Evolutionary conservation across 2,888 invertebrate genomes (phyloP).

Genomic region (Meteorus cinctellus): DNA sequence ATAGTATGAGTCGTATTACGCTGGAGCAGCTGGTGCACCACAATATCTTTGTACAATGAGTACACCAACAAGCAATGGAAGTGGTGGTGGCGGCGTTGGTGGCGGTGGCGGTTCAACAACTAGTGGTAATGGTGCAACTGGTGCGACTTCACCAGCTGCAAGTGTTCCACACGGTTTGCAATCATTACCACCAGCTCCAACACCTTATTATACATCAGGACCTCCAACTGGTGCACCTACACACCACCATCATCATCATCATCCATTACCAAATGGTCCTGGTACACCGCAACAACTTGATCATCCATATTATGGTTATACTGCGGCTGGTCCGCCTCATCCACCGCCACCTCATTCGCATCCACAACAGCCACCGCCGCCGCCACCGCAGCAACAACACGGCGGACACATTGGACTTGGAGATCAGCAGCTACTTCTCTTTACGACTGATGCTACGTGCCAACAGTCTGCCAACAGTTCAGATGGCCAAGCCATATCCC

Average conservation of each 20-base stretch:
- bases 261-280: slow-evolving; percentile 59
- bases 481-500: slow-evolving; percentile 63
- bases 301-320: slow-evolving; percentile 67
- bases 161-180: slow-evolving; percentile 46
- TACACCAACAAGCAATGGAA: slow-evolving; percentile 61
- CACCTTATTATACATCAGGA: slow-evolving; percentile 64
- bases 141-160: slow-evolving; percentile 62
- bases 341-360: slow-evolving; percentile 55
- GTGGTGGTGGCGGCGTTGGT: slow-evolving; percentile 56
- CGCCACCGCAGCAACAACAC: slow-evolving; percentile 56
- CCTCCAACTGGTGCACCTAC: slow-evolving; percentile 56
- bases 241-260: slow-evolving; percentile 61
- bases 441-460: slow-evolving; percentile 64
- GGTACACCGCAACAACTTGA: slow-evolving; percentile 64
- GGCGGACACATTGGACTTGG: slow-evolving; percentile 64
- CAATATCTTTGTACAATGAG: slow-evolving; percentile 73
- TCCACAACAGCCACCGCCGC: slow-evolving; percentile 54
- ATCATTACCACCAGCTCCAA: slow-evolving; percentile 56
- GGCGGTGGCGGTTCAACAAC: slow-evolving; percentile 51
- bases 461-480: slow-evolving; percentile 57
- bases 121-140: slow-evolving; percentile 54
- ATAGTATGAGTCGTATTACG: slow-evolving; percentile 72
- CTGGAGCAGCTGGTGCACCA: slow-evolving; percentile 70
- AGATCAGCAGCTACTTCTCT: slow-evolving; percentile 68
- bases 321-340: slow-evolving; percentile 60